Evolutionary conservation across 2,888 invertebrate species (phyloP), one percentile per base, ranked within the genome.

Genomic region (Hoplodrina ambigua): DNA sequence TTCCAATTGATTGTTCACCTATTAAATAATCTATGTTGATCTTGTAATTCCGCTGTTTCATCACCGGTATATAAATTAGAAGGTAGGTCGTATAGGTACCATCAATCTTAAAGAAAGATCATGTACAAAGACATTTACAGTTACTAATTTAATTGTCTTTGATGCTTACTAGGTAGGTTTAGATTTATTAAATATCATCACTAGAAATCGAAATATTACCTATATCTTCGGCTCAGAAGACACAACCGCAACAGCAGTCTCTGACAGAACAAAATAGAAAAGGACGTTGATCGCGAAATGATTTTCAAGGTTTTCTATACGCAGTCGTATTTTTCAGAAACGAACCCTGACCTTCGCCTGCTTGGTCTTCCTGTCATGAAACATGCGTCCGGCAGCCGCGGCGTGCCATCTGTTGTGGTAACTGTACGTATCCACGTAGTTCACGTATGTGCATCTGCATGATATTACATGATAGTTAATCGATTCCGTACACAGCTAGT

Each of bases 391-490:
- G 25, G 20, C 41, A 41, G n/a, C 8, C 20, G 19, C 60, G 41
- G 30, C 52, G 33, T 54, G 53, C 19, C 44, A 19, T 52, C 62
- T 37, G 46, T 52, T 17, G 17, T 46, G 46, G 6, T 10, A 41
- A 41, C 41, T 6, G 25, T 61, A 55, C 10, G 46, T 25, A 57
- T 55, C 58, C 41, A 50, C 17, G 37, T 37, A 57, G 20, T 1
- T 19, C 25, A 25, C 25, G 25, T 25, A 25, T 25, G 11, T 13
- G n/a, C 41, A 71, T 67, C 66, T 75, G 57, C 65, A 67, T 72
- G 17, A 46, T 46, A 70, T 69, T 71, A 80, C 80, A 68, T 65
- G 58, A 74, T 60, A 54, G 58, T 52, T 63, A 76, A 78, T 77
- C 37, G 65, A 75, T 67, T 62, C 66, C 61, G 60, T 63, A 61